These are phyloP conservation scores for Tachysurus fulvidraco DNA, from an alignment of 2,113 vertebrate genomes.

Conservation along the genomic window DNA sequence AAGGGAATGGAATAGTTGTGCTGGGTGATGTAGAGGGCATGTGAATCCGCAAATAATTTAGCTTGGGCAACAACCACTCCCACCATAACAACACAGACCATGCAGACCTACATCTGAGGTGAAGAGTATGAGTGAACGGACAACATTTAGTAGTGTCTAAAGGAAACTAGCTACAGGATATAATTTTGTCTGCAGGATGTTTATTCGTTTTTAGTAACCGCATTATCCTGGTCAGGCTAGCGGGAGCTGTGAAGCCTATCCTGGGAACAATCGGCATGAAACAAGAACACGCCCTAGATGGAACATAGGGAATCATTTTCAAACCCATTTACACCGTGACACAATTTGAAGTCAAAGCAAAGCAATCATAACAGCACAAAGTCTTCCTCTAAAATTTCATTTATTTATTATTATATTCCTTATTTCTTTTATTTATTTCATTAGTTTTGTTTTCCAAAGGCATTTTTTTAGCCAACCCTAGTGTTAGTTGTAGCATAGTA, in stretches of 20 bases:
- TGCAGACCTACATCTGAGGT: constrained; percentile 19
- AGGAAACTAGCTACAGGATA: neutral
- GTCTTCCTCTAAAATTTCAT: neutral
- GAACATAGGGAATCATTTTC: neutral
- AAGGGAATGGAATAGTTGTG: constrained; percentile 27
- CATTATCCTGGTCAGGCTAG: neutral
- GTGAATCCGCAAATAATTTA: constrained; percentile 12
- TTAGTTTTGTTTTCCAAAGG: neutral
- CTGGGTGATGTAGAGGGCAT: constrained; percentile 17
- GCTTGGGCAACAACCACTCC: constrained; percentile 8
- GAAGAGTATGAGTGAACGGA: neutral
- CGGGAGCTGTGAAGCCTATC: neutral
- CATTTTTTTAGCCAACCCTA: neutral
- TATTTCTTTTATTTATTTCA: neutral
- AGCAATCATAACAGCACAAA: neutral
- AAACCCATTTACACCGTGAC: neutral
- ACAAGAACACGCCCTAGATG: neutral
- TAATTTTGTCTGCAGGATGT: neutral
- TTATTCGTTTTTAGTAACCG: neutral
- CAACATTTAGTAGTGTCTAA: neutral
- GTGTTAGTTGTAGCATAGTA: neutral
- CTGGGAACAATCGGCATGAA: neutral
- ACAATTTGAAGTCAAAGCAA: neutral
- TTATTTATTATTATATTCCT: neutral
- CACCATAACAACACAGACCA: constrained; percentile 37